Conservation (phyloP, 2,888 invertebrate genomes). For the Gisinianus flammeolus region DNA sequence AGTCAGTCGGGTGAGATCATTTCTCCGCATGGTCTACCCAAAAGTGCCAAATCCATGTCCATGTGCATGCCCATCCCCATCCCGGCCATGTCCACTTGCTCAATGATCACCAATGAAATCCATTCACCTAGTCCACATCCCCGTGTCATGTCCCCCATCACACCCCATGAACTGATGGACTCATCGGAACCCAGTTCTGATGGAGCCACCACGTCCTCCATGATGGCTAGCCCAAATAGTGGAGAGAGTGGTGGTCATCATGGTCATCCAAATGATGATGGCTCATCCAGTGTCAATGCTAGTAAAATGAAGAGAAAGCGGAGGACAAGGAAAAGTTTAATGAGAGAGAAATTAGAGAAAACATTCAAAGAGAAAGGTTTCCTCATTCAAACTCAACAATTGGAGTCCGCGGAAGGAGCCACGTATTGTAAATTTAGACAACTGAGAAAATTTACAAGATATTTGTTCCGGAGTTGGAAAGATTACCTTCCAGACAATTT, state of each 20-base stretch:
- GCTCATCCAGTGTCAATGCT: background rate
- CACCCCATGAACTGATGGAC: background rate
- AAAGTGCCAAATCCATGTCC: conserved; percentile 57
- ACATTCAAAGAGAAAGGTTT: conserved; percentile 93
- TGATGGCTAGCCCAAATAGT: conserved; percentile 10
- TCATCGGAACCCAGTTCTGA: conserved; percentile 37
- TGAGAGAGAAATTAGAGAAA: conserved; percentile 85
- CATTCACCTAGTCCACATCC: conserved; percentile 27
- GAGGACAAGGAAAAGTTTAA: conserved; percentile 80
- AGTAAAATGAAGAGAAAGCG: conserved; percentile 68
- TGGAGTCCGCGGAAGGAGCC: conserved; percentile 90
- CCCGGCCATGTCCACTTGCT: conserved; percentile 30
- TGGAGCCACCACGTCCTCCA: conserved; percentile 11
- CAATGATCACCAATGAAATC: conserved; percentile 9
- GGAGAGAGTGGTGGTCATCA: background rate
- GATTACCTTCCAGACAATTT: conserved; percentile 85
- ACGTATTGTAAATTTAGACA: conserved; percentile 93
- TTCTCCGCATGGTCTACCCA: conserved; percentile 42
- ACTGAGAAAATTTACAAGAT: conserved; percentile 86
- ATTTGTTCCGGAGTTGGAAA: conserved; percentile 90
- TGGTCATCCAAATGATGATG: conserved; percentile 1
- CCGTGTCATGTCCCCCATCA: conserved; percentile 3
- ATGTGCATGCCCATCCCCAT: conserved; percentile 55
- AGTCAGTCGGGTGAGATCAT: background rate
- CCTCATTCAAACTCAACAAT: conserved; percentile 88